Evolutionary conservation across 1,140 invertebrate genomes (phyloP).

Genomic region (Caerostris extrusa): DNA sequence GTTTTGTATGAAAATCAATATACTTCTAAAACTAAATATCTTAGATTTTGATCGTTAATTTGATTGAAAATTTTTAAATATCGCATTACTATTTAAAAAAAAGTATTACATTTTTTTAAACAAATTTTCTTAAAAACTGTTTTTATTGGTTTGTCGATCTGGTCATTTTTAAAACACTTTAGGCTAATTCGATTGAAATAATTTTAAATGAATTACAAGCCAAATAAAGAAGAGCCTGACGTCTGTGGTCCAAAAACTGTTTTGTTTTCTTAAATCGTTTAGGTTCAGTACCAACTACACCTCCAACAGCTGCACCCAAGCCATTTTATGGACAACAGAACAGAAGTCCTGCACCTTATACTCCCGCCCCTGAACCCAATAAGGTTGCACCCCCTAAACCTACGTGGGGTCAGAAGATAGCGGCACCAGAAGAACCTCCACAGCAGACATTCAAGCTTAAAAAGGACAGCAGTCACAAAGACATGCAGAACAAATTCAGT

Average conservation of each 20-base stretch:
- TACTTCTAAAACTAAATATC: too few relatives aligned
- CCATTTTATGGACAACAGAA: constrained; percentile 61
- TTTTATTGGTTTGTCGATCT: too few relatives aligned
- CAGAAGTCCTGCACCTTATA: constrained; percentile 59
- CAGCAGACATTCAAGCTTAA: constrained; percentile 54
- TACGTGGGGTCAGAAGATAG: constrained; percentile 56
- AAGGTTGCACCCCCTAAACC: not conserved
- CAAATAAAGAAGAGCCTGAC: too few relatives aligned
- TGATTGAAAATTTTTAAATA: too few relatives aligned
- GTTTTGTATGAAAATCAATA: too few relatives aligned
- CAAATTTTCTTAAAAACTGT: too few relatives aligned
- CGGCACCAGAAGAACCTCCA: not conserved
- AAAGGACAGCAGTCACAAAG: constrained; percentile 62
- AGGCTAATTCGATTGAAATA: not conserved
- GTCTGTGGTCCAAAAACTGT: not conserved
- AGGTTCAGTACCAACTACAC: constrained; percentile 20
- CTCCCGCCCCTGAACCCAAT: not conserved
- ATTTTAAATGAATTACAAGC: too few relatives aligned
- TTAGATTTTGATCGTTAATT: too few relatives aligned
- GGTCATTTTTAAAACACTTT: too few relatives aligned
- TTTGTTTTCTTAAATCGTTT: not conserved
- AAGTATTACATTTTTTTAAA: too few relatives aligned
- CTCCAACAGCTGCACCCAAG: constrained; percentile 44
- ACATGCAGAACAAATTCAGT: constrained; percentile 4
- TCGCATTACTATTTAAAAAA: too few relatives aligned